Evolutionary conservation across 2,888 invertebrate species (phyloP).

Genomic region (Dasypogon diadema): DNA sequence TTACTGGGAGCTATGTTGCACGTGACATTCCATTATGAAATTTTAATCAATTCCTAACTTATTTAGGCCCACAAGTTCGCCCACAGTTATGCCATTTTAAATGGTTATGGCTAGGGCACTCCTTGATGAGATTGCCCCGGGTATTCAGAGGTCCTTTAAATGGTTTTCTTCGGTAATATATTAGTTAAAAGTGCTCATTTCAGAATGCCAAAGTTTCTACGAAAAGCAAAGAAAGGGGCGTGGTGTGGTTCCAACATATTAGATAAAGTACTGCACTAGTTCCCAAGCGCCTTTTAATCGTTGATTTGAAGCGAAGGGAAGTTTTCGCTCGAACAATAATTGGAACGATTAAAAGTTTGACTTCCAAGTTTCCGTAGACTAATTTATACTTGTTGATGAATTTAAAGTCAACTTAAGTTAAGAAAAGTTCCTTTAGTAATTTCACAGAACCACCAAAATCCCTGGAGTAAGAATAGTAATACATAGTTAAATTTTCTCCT

Average conservation of each 20-base stretch:
- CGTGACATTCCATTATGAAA: conserved; percentile 49
- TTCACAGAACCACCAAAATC: too few species aligned
- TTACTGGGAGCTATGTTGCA: conserved; percentile 29
- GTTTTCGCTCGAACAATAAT: neutral
- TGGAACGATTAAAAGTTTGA: neutral
- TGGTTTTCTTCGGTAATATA: neutral
- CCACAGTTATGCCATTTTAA: conserved; percentile 11
- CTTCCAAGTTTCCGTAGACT: neutral
- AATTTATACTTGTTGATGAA: neutral
- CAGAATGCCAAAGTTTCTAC: neutral
- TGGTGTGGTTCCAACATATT: neutral
- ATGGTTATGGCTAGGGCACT: conserved; percentile 6
- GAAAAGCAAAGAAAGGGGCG: neutral
- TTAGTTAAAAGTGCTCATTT: neutral
- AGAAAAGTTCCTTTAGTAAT: too few species aligned
- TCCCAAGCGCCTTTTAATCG: neutral
- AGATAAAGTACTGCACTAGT: too few species aligned
- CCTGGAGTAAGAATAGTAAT: too few species aligned
- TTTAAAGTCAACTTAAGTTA: too few species aligned
- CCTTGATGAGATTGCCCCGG: conserved; percentile 2
- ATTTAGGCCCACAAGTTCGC: conserved; percentile 35
- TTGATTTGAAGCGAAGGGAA: neutral
- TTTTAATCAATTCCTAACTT: conserved; percentile 46
- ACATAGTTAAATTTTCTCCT: too few species aligned
- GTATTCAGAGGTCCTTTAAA: conserved; percentile 2